Evolutionary conservation across 1,140 invertebrate species (phyloP), one percentile per base, ranked within the genome.

Genomic region (Tribolium castaneum): DNA sequence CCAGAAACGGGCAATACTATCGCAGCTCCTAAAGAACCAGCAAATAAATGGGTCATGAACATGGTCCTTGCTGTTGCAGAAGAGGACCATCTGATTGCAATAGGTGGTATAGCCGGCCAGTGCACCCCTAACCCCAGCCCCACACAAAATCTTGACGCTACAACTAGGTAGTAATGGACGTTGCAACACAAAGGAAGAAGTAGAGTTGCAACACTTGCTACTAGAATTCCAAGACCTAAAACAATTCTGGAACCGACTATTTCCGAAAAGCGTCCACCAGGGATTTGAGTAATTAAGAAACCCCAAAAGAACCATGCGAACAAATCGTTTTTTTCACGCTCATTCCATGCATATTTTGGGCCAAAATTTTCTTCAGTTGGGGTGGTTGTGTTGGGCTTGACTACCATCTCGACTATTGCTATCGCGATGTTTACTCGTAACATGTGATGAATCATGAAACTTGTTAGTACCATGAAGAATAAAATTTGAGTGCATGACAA

Each of bases 231-330:
- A 84, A 92, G 91, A 52, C 94, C 94, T 80, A 97, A 95, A n/a
- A 97, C 92, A 35, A 90, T 90, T 87, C 92, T 92, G 2, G 93
- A 91, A 10, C 94, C 94, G 74, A 95, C 89, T 25, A 94, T 84
- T 83, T 96, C 95, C 6, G 94, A 93, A 19, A 96, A 86, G 51
- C 94, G 89, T 4, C 95, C 95, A 7, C 95, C 96, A 0, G 95
- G 94, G 56, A 97, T 86, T 86, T 96, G 96, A 52, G 94, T 96
- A 50, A 94, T 88, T 6, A 96, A 90, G 85, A 96, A 97, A 3
- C 95, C 95, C 92, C 94, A 95, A 88, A 95, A 97, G 88, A 96
- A 97, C 77, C 92, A 91, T 6, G 94, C 94, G 2, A 95, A 87
- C 49, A 96, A 90, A 39, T 92, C 87, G 80, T 96, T 95, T 82